These are phyloP conservation scores for Erinaceus europaeus DNA, from an alignment of 2,113 vertebrate species.

Conservation along the genomic window DNA sequence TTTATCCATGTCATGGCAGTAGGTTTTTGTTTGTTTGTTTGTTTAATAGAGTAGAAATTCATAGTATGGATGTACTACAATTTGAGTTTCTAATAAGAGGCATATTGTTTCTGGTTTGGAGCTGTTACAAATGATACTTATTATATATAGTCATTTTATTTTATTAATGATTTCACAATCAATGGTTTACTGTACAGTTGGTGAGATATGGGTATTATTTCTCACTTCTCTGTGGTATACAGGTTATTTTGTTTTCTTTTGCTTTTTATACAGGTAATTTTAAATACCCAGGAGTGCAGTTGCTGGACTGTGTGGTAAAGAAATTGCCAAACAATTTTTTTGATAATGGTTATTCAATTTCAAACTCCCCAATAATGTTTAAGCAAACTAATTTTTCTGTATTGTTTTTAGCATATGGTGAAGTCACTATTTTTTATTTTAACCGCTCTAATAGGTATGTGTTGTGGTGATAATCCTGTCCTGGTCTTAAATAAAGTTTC, in stretches of 20 bases:
- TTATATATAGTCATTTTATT: too few species aligned
- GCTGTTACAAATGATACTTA: too few species aligned
- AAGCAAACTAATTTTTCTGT: background rate
- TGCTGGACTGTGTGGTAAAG: background rate
- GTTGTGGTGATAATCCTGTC: background rate
- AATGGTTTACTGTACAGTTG: background rate
- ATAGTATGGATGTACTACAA: background rate
- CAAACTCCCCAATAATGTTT: background rate
- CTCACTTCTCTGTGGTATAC: too few species aligned
- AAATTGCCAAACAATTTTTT: background rate
- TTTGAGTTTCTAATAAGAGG: background rate
- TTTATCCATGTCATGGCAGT: background rate
- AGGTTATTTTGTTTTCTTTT: background rate
- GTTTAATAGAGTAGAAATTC: background rate
- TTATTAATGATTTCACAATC: too few species aligned
- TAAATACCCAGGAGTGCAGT: background rate
- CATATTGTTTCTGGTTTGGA: background rate
- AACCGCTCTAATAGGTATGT: background rate
- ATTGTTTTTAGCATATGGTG: background rate
- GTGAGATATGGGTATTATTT: too few species aligned
- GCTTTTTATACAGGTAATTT: background rate
- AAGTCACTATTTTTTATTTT: background rate
- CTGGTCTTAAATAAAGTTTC: background rate
- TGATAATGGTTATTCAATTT: background rate
- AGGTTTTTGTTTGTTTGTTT: constrained; percentile 2